Evolutionary conservation across 2,797 vertebrate genomes (phyloP).

Genomic region (Ptychadena robeensis): DNA sequence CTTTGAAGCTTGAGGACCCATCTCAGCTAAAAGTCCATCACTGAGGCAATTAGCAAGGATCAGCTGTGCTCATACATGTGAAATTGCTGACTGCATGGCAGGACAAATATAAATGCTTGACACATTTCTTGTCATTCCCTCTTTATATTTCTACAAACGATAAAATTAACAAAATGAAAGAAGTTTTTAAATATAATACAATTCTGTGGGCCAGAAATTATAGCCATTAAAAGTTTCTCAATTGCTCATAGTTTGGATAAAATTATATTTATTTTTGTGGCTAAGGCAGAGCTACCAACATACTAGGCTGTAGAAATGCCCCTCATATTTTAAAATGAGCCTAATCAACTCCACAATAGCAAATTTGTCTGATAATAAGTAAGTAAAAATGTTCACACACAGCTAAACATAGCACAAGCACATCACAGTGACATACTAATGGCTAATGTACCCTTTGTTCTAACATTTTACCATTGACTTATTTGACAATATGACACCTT

Average conservation of each 20-base stretch:
- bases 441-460: no score
- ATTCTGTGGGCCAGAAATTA: neutral
- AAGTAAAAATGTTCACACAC: no score
- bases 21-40: conserved; percentile 49
- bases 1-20: conserved; percentile 34
- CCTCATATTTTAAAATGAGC: no score
- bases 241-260: neutral
- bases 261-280: neutral
- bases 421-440: no score
- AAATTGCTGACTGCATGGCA: conserved; percentile 51
- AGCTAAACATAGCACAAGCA: no score
- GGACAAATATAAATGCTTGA: conserved; percentile 42
- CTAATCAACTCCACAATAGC: no score
- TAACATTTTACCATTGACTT: no score
- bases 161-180: conserved; percentile 10
- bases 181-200: neutral
- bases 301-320: neutral
- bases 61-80: conserved; percentile 48
- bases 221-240: neutral
- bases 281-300: neutral
- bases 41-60: conserved; percentile 48
- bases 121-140: conserved; percentile 41
- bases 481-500: no score
- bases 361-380: no score
- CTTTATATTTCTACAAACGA: neutral